Percentiles rank a stretch among this genome's conserved stretches.
Conservation (phyloP, 1,140 invertebrate genomes). For the Heliothis subflexa region DNA sequence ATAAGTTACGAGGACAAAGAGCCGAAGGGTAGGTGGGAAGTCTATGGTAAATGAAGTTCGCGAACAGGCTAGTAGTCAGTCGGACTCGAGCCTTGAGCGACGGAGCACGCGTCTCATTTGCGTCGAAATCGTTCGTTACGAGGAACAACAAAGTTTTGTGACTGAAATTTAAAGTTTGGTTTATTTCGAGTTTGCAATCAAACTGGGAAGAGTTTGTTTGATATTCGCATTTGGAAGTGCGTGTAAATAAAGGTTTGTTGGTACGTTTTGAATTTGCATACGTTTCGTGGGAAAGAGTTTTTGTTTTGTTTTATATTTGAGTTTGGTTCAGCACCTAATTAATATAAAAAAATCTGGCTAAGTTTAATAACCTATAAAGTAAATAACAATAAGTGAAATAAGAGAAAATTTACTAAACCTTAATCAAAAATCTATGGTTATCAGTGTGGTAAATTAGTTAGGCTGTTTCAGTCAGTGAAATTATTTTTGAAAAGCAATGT, state of each 20-base stretch:
- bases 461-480: too few relatives aligned
- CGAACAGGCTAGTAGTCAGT: slow-evolving; percentile 57
- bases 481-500: too few relatives aligned
- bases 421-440: too few relatives aligned
- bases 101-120: slow-evolving; percentile 54
- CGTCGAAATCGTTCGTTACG: slow-evolving; percentile 60
- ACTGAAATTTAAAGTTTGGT: slow-evolving; percentile 53
- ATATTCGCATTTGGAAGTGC: slow-evolving; percentile 54
- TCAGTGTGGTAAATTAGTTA: too few relatives aligned
- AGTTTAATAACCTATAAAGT: too few relatives aligned
- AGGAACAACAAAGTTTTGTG: slow-evolving; percentile 70
- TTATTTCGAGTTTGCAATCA: slow-evolving; percentile 54
- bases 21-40: slow-evolving; percentile 11
- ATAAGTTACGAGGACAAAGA: not conserved
- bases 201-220: slow-evolving; percentile 45
- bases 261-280: slow-evolving; percentile 40
- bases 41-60: slow-evolving; percentile 44
- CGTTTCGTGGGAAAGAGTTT: slow-evolving; percentile 10
- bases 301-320: slow-evolving; percentile 25
- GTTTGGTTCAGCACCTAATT: not conserved
- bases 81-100: slow-evolving; percentile 53
- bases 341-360: too few relatives aligned
- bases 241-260: slow-evolving; percentile 54
- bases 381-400: too few relatives aligned
- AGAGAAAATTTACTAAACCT: too few relatives aligned